Conservation (phyloP, 2,113 vertebrate species). For the Todiramphus saurophagus region DNA sequence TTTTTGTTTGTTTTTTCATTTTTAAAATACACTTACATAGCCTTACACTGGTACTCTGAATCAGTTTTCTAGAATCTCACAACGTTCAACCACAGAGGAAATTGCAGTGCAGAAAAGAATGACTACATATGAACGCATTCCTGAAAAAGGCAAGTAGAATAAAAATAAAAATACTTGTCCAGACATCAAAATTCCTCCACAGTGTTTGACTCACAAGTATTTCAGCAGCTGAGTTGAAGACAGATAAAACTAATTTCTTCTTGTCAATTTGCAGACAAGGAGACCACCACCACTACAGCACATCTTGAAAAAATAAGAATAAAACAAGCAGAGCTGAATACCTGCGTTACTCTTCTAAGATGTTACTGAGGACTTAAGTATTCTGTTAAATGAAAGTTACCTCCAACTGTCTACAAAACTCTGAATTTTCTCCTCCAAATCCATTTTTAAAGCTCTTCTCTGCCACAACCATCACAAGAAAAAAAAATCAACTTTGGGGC, state of each 20-base stretch:
- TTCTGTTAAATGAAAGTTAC: background rate
- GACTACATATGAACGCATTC: background rate
- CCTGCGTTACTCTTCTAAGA: background rate
- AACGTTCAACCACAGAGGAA: background rate
- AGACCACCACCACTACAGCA: background rate
- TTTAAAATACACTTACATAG: background rate
- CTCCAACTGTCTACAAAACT: background rate
- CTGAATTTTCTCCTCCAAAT: background rate
- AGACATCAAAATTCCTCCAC: background rate
- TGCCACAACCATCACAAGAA: background rate
- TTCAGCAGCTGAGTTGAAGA: background rate
- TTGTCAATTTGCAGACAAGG: background rate
- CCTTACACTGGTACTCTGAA: background rate
- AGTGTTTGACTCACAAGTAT: background rate
- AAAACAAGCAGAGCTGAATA: background rate
- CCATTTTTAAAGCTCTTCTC: background rate
- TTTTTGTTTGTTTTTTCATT: background rate
- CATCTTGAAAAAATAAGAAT: background rate
- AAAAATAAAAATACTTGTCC: background rate
- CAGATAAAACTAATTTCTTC: background rate
- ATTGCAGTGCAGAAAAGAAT: background rate
- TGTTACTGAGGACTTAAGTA: background rate
- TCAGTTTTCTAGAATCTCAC: background rate
- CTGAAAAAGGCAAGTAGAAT: background rate
- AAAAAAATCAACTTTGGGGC: background rate